phyloP scores from a whole-genome alignment of 2,888 invertebrate species.

The Zaprionus obscuricornis region DNA sequence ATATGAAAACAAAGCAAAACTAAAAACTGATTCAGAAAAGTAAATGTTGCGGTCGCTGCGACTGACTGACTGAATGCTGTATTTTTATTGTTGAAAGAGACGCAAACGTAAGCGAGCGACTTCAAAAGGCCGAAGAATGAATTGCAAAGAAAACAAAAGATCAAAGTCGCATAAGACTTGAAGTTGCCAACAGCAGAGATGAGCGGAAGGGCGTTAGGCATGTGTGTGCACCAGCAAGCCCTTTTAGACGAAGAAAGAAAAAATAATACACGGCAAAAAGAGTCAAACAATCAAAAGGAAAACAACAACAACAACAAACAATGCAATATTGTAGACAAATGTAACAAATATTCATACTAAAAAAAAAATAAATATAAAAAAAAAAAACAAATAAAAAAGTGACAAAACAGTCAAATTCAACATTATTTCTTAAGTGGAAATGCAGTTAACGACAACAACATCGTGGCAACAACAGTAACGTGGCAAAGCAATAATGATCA shows the following conservation, averaged over 20 bases:
- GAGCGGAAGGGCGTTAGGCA: too few relatives aligned
- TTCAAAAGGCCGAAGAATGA: constrained; percentile 52
- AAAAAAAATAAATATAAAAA: too few relatives aligned
- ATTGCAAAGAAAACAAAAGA: constrained; percentile 69
- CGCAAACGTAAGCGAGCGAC: constrained; percentile 45
- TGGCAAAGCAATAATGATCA: constrained; percentile 21
- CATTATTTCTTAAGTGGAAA: constrained; percentile 34
- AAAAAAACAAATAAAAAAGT: too few relatives aligned
- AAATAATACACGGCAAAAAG: constrained; percentile 21
- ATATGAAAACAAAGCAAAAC: constrained; percentile 23
- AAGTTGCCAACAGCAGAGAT: too few relatives aligned
- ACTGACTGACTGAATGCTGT: constrained; percentile 13
- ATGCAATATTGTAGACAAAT: background rate
- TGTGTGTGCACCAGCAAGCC: constrained; percentile 16
- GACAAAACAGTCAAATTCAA: too few relatives aligned
- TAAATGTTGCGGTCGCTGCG: constrained; percentile 23
- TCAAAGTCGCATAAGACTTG: constrained; percentile 55
- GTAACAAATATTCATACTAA: too few relatives aligned
- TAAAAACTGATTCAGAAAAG: constrained; percentile 1
- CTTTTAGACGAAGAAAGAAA: constrained; percentile 43
- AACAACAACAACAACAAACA: constrained; percentile 7
- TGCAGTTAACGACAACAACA: constrained; percentile 39
- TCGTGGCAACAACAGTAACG: constrained; percentile 22
- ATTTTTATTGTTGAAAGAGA: constrained; percentile 64
- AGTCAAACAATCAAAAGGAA: constrained; percentile 37